Percentiles rank a stretch among this genome's conserved stretches.
Evolutionary conservation across 2,797 vertebrate species (phyloP).

Genomic region (Knipowitschia caucasica): DNA sequence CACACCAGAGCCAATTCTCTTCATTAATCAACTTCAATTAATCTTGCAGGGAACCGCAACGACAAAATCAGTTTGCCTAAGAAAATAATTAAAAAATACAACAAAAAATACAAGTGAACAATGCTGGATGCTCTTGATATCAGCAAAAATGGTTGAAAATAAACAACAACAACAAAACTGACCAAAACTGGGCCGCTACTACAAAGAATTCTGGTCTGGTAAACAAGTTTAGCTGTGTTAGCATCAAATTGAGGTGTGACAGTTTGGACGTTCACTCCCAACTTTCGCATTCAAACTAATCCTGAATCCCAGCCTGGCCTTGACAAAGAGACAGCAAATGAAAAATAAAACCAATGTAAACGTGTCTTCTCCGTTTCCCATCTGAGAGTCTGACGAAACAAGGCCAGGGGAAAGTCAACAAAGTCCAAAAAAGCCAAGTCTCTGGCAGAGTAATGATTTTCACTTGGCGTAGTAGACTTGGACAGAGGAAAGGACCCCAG

Average conservation of each 20-base stretch:
- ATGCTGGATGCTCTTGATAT: too few relatives aligned
- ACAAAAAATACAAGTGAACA: too few relatives aligned
- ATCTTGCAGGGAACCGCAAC: background rate
- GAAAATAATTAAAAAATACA: too few relatives aligned
- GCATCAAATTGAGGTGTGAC: background rate
- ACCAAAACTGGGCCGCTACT: too few relatives aligned
- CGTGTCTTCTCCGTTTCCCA: conserved; percentile 21
- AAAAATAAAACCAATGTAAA: conserved; percentile 41
- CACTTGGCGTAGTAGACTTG: conserved; percentile 63
- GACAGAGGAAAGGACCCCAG: conserved; percentile 61
- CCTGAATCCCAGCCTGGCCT: conserved; percentile 1
- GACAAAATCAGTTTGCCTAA: background rate
- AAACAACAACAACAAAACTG: too few relatives aligned
- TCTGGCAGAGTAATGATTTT: conserved; percentile 70
- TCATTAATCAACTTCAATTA: background rate
- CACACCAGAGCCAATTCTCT: background rate
- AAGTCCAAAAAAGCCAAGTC: conserved; percentile 43
- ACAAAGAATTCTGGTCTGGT: background rate
- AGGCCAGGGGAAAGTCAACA: conserved; percentile 44
- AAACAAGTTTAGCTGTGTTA: background rate
- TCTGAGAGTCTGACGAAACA: conserved; percentile 41
- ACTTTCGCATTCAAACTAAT: conserved; percentile 12
- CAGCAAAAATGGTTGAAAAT: too few relatives aligned
- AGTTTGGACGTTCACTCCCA: conserved; percentile 5
- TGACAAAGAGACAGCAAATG: conserved; percentile 27